Base-by-base conservation (phyloP, 1,140 invertebrate genomes). In the Papilio helenus region DNA sequence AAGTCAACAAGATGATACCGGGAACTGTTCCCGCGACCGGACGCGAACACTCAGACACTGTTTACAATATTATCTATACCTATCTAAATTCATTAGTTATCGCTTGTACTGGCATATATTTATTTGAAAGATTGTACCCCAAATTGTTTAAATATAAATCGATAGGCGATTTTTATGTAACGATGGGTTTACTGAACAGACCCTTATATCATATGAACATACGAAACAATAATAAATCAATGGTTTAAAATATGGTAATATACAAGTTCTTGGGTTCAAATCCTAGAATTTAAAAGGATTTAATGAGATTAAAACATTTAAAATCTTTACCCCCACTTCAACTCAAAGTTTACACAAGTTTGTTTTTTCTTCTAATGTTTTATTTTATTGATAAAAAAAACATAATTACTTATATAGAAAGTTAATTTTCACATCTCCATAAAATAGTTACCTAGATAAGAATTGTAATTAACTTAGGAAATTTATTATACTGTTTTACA, bases 1-100 rank as follows among this genome's bases (percentile, higher is more conserved):
- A 81, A 84, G 83, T 86, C 85, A 86, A 86, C 84, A 86, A 82
- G 84, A 82, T 83, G 83, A 29, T 85, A 82, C 83, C 26, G 71
- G 76, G 82, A 84, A 83, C 81, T 85, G 58, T 29, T 68, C 61
- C 26, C 4, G 23, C 3, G 23, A 12, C 61, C 61, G 61, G 61
- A 68, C 12, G 61, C 61, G 61, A 29, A 68, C 61, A 68, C 61
- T 68, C 12, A 1, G 12, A 68, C 61, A 29, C 10, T 68, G 26
- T 68, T 68, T 68, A 68, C 61, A 68, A 26, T 68, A 68, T 65
- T 26, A 65, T 34, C 26, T 68, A 4, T 68, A 68, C 34, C 61
- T 68, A 68, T 68, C 61, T 68, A 68, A 29, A 29, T 68, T 29
- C 12, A 29, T 18, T 29, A 68, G 61, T 68, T 68, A 68, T 18